These are phyloP conservation scores for Atta cephalotes DNA, from an alignment of 1,140 invertebrate genomes.

Conservation along the genomic window DNA sequence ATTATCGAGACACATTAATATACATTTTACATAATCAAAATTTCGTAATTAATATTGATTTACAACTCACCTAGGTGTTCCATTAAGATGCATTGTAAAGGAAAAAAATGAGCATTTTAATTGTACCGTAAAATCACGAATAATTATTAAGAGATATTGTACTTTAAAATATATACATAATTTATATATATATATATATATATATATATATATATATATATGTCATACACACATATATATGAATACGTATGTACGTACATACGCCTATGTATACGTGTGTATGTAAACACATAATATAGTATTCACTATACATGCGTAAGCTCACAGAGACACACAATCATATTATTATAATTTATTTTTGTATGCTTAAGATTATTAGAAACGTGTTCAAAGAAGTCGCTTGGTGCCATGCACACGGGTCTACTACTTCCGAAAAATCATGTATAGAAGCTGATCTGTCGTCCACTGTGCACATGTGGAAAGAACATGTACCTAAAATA, in stretches of 20 bases:
- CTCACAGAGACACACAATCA: constrained; percentile 78
- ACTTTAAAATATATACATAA: constrained; percentile 73
- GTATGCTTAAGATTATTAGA: constrained; percentile 80
- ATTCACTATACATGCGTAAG: constrained; percentile 81
- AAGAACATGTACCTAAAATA: constrained; percentile 67
- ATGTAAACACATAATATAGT: constrained; percentile 78
- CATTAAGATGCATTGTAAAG: constrained; percentile 60
- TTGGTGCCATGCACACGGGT: constrained; percentile 73
- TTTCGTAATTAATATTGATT: background rate
- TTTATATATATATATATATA: constrained; percentile 39
- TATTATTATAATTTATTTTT: constrained; percentile 83
- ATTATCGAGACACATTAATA: constrained; percentile 32
- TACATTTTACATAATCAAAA: background rate
- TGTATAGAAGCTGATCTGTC: constrained; percentile 62
- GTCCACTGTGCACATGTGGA: constrained; percentile 27
- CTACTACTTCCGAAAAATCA: constrained; percentile 54
- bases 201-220: constrained; percentile 1
- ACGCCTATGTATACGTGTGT: background rate
- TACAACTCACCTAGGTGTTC: constrained; percentile 68
- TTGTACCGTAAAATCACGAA: constrained; percentile 68
- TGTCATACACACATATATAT: background rate
- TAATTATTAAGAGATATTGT: constrained; percentile 72
- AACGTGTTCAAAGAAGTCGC: constrained; percentile 68
- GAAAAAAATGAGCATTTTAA: constrained; percentile 71
- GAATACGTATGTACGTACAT: too few relatives aligned